Evolutionary conservation across 1,140 invertebrate genomes (phyloP).

Genomic region (Drosophila tropicalis): DNA sequence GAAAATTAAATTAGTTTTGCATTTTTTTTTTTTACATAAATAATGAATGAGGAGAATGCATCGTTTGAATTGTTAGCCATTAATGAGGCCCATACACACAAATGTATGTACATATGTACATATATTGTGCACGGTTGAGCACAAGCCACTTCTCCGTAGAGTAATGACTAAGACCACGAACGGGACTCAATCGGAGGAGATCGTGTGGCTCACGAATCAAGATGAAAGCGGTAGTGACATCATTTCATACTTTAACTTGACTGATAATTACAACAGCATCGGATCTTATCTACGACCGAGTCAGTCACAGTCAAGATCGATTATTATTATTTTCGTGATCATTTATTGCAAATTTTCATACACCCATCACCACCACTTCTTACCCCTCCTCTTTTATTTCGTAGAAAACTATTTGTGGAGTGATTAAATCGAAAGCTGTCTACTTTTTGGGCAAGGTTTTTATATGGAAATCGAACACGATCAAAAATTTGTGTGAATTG

Average conservation of each 20-base stretch:
- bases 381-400: background rate
- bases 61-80: background rate
- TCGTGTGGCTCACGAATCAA: background rate
- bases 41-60: background rate
- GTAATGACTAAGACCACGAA: background rate
- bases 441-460: conserved; percentile 44
- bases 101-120: background rate
- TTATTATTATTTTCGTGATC: too few relatives aligned
- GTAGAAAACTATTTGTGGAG: background rate
- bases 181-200: background rate
- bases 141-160: background rate
- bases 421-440: background rate
- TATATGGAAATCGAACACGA: conserved; percentile 44
- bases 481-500: conserved; percentile 22
- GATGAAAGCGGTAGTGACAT: background rate
- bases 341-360: background rate
- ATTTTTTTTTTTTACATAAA: background rate
- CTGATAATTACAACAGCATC: background rate
- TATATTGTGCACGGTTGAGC: background rate
- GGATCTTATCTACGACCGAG: background rate
- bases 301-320: background rate
- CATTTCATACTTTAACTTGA: background rate
- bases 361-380: background rate
- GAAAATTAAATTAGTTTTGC: background rate
- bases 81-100: background rate